These are phyloP conservation scores for Aphrophora alni DNA, from an alignment of 2,888 invertebrate genomes.

Conservation along the genomic window DNA sequence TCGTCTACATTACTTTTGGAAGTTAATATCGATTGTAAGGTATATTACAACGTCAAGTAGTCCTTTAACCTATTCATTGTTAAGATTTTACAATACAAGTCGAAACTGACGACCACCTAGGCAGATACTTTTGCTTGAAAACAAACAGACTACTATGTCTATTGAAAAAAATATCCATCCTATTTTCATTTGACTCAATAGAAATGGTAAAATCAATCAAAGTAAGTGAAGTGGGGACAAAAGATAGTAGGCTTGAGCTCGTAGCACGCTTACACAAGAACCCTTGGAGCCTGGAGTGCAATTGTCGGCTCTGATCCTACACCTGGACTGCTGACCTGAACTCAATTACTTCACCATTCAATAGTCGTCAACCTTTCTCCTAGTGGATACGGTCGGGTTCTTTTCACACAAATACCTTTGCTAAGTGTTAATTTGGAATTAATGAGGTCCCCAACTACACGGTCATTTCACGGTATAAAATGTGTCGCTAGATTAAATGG, in stretches of 20 bases:
- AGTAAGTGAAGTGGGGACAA: constrained; percentile 1
- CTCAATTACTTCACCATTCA: constrained; percentile 5
- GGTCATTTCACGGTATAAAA: background rate
- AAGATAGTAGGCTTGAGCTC: background rate
- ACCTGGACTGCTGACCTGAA: constrained; percentile 1
- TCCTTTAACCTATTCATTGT: background rate
- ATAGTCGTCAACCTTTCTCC: background rate
- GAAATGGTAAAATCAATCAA: background rate
- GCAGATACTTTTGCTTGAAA: background rate
- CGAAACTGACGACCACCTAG: background rate
- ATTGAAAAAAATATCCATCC: background rate
- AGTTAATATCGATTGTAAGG: background rate
- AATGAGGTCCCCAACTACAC: background rate
- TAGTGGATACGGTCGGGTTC: background rate
- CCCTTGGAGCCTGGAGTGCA: background rate
- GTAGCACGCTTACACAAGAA: background rate
- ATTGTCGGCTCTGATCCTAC: background rate
- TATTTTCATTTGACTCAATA: background rate
- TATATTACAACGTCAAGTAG: background rate
- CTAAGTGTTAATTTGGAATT: background rate
- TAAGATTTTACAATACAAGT: background rate
- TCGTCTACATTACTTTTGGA: no score
- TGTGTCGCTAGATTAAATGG: no score
- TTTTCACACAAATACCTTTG: background rate
- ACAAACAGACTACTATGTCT: background rate